Evolutionary conservation across 2,113 vertebrate species (phyloP).

Genomic region (Archilochus colubris): DNA sequence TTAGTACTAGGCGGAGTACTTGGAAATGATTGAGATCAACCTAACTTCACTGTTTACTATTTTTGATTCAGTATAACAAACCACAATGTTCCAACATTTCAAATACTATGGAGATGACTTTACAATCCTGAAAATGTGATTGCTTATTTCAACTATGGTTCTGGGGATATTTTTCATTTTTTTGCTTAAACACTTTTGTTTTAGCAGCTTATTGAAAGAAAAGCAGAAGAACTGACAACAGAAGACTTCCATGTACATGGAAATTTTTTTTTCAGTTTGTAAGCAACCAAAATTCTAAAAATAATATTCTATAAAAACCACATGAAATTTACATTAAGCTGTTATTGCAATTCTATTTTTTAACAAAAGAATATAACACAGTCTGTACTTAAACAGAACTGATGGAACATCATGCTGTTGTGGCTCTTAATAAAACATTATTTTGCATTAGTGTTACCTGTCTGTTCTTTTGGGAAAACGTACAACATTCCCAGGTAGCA

Average conservation of each 20-base stretch:
- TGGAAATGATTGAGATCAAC: not conserved
- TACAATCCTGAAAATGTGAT: not conserved
- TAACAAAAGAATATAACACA: not conserved
- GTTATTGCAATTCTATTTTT: not conserved
- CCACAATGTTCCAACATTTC: not conserved
- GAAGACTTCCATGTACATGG: not conserved
- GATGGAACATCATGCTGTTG: not conserved
- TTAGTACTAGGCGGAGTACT: not conserved
- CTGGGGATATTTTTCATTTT: not conserved
- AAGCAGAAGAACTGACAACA: not conserved
- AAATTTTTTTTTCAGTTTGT: not conserved
- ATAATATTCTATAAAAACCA: not conserved
- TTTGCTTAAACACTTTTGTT: not conserved
- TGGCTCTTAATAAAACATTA: not conserved
- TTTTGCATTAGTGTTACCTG: not conserved
- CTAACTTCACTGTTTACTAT: not conserved
- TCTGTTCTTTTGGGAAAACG: not conserved
- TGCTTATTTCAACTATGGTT: not conserved
- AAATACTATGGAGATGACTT: not conserved
- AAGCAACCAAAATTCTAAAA: slow-evolving; percentile 18
- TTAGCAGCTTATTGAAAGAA: not conserved
- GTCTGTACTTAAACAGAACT: not conserved
- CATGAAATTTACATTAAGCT: not conserved
- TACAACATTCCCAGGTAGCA: not conserved
- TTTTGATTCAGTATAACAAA: not conserved